Conservation (phyloP, 2,113 vertebrate genomes). For the Barnardius zonarius region DNA sequence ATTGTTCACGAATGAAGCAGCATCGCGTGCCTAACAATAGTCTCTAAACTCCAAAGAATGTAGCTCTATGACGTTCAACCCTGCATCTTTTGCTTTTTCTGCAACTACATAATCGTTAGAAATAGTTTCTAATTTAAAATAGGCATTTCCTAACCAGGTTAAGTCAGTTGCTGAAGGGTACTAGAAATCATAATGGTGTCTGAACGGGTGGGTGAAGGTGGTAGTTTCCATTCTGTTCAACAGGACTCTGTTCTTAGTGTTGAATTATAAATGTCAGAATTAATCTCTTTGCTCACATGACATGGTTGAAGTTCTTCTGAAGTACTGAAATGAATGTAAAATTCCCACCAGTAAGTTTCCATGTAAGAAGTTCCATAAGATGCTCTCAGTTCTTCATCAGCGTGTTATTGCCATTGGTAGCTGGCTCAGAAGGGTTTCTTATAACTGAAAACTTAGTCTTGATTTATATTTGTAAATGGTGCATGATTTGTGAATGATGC, state of each 20-base stretch:
- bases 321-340: neutral
- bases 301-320: neutral
- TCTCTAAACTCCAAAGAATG: neutral
- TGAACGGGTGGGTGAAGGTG: neutral
- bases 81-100: neutral
- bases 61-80: neutral
- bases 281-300: neutral
- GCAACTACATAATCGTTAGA: neutral
- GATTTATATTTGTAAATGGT: neutral
- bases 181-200: neutral
- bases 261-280: neutral
- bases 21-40: neutral
- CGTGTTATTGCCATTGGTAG: neutral
- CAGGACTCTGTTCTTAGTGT: neutral
- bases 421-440: neutral
- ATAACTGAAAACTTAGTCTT: constrained; percentile 26
- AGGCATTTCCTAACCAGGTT: neutral
- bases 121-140: neutral
- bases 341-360: neutral
- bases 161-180: neutral
- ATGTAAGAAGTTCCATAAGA: neutral
- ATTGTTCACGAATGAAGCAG: neutral
- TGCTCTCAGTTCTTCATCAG: neutral
- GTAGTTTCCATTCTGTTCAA: neutral
- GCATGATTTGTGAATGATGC: neutral